Conservation (phyloP, 2,797 vertebrate species). For the Pangasius sanitwongsei region DNA sequence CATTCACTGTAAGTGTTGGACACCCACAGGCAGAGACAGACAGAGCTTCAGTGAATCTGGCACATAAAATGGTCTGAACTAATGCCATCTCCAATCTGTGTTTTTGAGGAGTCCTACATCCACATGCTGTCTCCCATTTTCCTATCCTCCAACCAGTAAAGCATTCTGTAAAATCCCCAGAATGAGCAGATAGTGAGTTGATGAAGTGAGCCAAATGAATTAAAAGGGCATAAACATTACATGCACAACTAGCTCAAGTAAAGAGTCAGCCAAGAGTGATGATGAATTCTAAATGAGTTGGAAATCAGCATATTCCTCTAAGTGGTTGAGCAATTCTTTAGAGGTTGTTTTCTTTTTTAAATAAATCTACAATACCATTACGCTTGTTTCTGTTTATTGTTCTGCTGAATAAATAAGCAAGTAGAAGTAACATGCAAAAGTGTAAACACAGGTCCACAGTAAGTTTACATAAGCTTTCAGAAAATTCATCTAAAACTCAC, state of each 20-base stretch:
- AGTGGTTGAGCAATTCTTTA: constrained; percentile 3
- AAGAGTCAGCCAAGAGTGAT: constrained; percentile 30
- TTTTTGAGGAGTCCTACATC: constrained; percentile 41
- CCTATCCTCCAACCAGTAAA: constrained; percentile 41
- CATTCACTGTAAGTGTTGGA: constrained; percentile 38
- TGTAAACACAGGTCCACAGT: background rate
- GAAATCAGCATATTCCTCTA: constrained; percentile 13
- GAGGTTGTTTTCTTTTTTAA: background rate
- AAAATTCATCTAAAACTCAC: background rate
- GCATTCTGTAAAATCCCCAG: constrained; percentile 34
- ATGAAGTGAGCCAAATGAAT: constrained; percentile 40
- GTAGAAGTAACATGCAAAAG: background rate
- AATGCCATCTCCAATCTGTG: constrained; percentile 50
- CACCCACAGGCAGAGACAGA: constrained; percentile 39
- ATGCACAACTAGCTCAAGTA: constrained; percentile 36
- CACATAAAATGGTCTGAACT: constrained; percentile 39
- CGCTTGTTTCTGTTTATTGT: background rate
- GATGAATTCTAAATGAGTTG: constrained; percentile 35
- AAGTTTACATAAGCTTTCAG: background rate
- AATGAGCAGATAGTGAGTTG: background rate
- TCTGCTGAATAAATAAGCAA: background rate
- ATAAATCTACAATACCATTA: background rate
- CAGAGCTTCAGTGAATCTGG: constrained; percentile 33
- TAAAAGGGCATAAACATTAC: constrained; percentile 40
- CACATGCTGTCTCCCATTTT: constrained; percentile 29